A percentile compares a stretch with the other conserved stretches of the same genome.
phyloP scores from a whole-genome alignment of 2,888 invertebrate genomes.

The Monoplex corrugatus region DNA sequence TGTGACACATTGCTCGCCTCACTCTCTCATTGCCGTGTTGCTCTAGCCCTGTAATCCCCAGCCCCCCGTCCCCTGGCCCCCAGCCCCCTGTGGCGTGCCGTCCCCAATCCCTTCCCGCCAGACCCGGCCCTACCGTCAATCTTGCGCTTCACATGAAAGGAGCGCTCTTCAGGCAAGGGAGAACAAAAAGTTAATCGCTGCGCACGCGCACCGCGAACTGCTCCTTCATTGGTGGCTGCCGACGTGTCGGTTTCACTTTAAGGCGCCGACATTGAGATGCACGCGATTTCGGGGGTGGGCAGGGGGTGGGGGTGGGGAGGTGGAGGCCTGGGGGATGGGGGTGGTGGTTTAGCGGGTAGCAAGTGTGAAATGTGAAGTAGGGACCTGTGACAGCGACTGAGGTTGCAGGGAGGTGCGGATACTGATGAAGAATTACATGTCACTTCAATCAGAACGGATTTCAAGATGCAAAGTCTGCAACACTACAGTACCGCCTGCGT shows the following conservation, averaged over 20 bases:
- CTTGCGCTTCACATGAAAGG: constrained; percentile 45
- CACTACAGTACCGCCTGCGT: too few relatives aligned
- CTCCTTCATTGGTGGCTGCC: constrained; percentile 36
- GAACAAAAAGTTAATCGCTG: constrained; percentile 49
- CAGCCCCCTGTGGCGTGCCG: neutral
- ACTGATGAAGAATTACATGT: neutral
- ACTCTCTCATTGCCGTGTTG: constrained; percentile 26
- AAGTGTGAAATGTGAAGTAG: neutral
- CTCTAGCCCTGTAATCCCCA: neutral
- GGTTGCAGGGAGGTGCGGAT: neutral
- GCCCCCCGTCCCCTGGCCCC: neutral
- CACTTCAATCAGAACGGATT: too few relatives aligned
- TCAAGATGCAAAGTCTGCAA: too few relatives aligned
- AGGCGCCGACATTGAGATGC: neutral
- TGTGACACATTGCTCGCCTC: constrained; percentile 44
- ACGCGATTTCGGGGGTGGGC: constrained; percentile 12
- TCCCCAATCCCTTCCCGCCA: neutral
- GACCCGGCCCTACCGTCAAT: constrained; percentile 32
- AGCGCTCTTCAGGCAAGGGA: constrained; percentile 26
- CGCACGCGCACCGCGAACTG: constrained; percentile 40
- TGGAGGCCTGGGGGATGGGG: neutral
- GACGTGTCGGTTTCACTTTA: constrained; percentile 42
- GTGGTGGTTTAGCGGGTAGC: neutral
- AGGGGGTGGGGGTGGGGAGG: neutral
- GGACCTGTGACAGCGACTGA: neutral